Evolutionary conservation across 2,888 invertebrate species (phyloP).

Genomic region (Alloscopus bannaensis): DNA sequence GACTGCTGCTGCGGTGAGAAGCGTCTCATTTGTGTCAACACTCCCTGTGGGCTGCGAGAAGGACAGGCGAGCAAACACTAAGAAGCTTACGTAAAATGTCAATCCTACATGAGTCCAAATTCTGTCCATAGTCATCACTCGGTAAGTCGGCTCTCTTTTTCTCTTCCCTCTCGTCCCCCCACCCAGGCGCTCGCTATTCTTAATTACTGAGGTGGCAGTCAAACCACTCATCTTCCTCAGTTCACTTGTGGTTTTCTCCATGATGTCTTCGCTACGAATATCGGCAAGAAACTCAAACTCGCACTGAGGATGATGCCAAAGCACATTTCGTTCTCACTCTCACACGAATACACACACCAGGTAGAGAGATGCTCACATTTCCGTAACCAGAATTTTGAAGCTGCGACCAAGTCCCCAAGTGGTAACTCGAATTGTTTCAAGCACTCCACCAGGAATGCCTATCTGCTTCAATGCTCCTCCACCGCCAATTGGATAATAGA

Average conservation of each 20-base stretch:
- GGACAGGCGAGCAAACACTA: slow-evolving; percentile 51
- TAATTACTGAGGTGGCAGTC: slow-evolving; percentile 16
- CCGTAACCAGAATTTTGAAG: too few species aligned
- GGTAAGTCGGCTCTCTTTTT: slow-evolving; percentile 2
- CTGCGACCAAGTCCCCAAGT: too few species aligned
- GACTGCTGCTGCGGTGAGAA: slow-evolving; percentile 50
- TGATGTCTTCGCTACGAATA: too few species aligned
- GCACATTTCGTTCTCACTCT: too few species aligned
- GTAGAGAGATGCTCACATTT: too few species aligned
- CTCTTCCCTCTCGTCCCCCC: slow-evolving; percentile 8
- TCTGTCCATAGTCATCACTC: background rate
- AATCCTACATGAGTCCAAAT: slow-evolving; percentile 56
- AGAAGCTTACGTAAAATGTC: slow-evolving; percentile 56
- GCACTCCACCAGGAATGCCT: too few species aligned
- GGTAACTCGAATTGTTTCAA: too few species aligned
- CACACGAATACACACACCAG: too few species aligned
- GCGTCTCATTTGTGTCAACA: slow-evolving; percentile 58
- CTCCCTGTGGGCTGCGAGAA: slow-evolving; percentile 50
- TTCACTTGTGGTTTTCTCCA: background rate
- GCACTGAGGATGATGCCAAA: too few species aligned
- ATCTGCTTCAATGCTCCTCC: too few species aligned
- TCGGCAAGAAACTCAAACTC: too few species aligned
- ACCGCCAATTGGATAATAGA: too few species aligned
- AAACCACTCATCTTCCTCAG: slow-evolving; percentile 10
- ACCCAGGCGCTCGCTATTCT: slow-evolving; percentile 8